A percentile compares a stretch with the other conserved stretches of the same genome.
Evolutionary conservation across 2,113 vertebrate genomes (phyloP).

Genomic region (Camelus dromedarius): DNA sequence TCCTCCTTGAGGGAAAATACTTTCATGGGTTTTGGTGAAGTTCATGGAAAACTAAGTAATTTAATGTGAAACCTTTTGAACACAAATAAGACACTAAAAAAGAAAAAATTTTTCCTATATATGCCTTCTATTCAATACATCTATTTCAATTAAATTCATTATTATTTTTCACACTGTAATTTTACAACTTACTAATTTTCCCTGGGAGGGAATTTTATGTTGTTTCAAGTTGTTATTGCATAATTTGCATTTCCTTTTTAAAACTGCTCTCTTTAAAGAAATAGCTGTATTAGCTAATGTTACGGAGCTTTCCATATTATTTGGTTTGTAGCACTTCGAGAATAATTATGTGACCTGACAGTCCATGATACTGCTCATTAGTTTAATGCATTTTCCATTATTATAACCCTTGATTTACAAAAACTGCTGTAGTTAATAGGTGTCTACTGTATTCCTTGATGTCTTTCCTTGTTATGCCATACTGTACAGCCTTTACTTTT

Average conservation of each 20-base stretch:
- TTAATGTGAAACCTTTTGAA: conserved; percentile 24
- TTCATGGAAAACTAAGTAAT: conserved; percentile 19
- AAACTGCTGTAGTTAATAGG: background rate
- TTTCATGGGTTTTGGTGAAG: conserved; percentile 7
- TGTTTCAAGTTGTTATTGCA: background rate
- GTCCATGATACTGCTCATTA: background rate
- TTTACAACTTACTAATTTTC: conserved; percentile 36
- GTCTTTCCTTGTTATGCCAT: background rate
- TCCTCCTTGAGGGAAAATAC: background rate
- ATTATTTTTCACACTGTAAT: background rate
- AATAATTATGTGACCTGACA: background rate
- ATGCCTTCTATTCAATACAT: background rate
- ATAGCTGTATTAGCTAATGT: background rate
- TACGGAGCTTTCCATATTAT: background rate
- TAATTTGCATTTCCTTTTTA: background rate
- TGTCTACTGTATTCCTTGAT: background rate
- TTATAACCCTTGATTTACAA: background rate
- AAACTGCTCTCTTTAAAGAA: conserved; percentile 29
- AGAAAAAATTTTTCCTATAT: background rate
- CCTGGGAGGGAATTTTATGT: background rate
- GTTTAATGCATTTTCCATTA: background rate
- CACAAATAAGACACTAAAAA: background rate
- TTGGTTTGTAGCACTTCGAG: background rate
- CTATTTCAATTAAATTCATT: background rate
- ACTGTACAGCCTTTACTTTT: background rate